Evolutionary conservation across 2,888 invertebrate species (phyloP).

Genomic region (Brenthis hecate): DNA sequence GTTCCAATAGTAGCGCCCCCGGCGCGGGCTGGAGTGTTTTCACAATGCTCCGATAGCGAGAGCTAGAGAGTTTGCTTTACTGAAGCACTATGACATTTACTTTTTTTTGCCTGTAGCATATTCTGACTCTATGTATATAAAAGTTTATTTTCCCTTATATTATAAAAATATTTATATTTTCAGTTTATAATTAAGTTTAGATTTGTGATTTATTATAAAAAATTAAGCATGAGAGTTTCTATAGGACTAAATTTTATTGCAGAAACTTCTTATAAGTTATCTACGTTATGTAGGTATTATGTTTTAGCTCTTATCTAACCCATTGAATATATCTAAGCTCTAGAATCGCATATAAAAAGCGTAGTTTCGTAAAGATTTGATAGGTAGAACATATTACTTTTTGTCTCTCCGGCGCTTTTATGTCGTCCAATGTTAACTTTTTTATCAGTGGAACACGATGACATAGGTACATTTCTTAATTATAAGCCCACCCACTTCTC

Average conservation of each 20-base stretch:
- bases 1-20: conserved; percentile 25
- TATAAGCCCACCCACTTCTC: conserved; percentile 43
- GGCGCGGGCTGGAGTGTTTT: conserved; percentile 34
- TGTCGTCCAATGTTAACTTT: conserved; percentile 6
- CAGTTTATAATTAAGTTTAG: too few relatives aligned
- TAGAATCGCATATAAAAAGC: too few relatives aligned
- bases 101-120: conserved; percentile 13
- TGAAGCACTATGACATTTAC: conserved; percentile 30
- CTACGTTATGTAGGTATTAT: too few relatives aligned
- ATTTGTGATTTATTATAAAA: too few relatives aligned
- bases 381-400: too few relatives aligned
- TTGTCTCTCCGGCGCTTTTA: neutral
- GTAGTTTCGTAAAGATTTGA: too few relatives aligned
- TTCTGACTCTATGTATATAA: neutral
- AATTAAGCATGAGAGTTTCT: too few relatives aligned
- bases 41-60: conserved; percentile 26
- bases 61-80: conserved; percentile 30
- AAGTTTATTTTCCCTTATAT: neutral
- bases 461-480: conserved; percentile 44
- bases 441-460: conserved; percentile 42
- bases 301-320: too few relatives aligned
- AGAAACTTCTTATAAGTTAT: too few relatives aligned
- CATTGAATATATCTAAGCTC: too few relatives aligned
- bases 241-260: too few relatives aligned
- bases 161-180: too few relatives aligned